Evolutionary conservation across 2,888 invertebrate genomes (phyloP).

Genomic region (Melipona bicolor): DNA sequence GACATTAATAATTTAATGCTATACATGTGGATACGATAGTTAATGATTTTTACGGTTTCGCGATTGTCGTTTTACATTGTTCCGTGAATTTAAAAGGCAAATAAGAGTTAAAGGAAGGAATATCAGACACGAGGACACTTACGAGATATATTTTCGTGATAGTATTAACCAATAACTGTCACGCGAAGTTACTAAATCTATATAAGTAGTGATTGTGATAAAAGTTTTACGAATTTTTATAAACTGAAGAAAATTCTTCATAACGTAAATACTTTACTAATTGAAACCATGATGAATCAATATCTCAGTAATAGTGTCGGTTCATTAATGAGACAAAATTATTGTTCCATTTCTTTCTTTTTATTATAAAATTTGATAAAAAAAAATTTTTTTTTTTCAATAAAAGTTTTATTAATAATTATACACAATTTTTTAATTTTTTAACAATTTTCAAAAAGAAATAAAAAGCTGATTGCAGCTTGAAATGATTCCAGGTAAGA

Average conservation of each 20-base stretch:
- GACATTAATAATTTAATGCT: constrained; percentile 40
- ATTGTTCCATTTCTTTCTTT: not conserved
- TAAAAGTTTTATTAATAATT: constrained; percentile 10
- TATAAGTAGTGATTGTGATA: constrained; percentile 15
- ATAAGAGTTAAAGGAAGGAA: constrained; percentile 39
- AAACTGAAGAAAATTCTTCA: not conserved
- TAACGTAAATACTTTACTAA: not conserved
- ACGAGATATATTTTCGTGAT: constrained; percentile 17
- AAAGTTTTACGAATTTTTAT: not conserved
- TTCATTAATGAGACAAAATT: constrained; percentile 12
- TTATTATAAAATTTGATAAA: too few species aligned
- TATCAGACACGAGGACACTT: constrained; percentile 1
- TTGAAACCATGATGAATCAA: not conserved
- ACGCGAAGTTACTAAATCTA: constrained; percentile 13
- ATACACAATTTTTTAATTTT: not conserved
- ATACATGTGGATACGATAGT: constrained; percentile 24
- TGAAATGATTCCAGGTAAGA: constrained; percentile 53
- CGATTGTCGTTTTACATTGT: not conserved
- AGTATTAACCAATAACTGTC: constrained; percentile 9
- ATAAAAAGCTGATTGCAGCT: not conserved
- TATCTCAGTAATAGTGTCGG: not conserved
- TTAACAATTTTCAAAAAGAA: not conserved
- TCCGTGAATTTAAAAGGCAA: constrained; percentile 50
- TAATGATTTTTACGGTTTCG: constrained; percentile 26
- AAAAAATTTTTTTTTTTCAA: not conserved